Evolutionary conservation across 1,140 invertebrate species (phyloP).

Genomic region (Leptinotarsa defecta): DNA sequence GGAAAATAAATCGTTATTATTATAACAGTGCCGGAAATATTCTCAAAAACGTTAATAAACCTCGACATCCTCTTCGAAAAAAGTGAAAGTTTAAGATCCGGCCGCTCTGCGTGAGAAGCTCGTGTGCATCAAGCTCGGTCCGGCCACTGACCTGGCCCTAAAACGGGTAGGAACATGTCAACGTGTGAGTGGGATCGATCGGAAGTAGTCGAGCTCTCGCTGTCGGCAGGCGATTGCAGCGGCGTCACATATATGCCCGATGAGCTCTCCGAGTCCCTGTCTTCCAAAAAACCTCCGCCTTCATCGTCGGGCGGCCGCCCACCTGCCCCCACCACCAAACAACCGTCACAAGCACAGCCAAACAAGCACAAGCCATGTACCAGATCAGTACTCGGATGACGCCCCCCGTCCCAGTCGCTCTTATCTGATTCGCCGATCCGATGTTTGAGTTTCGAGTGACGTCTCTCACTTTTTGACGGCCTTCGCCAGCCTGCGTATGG

Average conservation of each 20-base stretch:
- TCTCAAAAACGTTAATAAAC: constrained; percentile 8
- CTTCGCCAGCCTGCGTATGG: background rate
- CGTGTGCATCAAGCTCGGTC: constrained; percentile 42
- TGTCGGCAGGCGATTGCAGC: constrained; percentile 41
- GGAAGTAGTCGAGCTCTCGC: constrained; percentile 37
- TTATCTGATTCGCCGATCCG: constrained; percentile 9
- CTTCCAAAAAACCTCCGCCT: constrained; percentile 21
- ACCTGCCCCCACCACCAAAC: constrained; percentile 47
- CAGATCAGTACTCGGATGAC: constrained; percentile 21
- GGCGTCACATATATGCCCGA: constrained; percentile 42
- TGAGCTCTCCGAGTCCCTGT: constrained; percentile 33
- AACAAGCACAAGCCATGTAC: constrained; percentile 45
- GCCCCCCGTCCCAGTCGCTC: constrained; percentile 24
- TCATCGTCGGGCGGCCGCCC: constrained; percentile 45
- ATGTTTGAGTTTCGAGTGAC: constrained; percentile 11
- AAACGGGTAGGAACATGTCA: constrained; percentile 41
- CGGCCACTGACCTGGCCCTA: constrained; percentile 54
- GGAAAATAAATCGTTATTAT: too few species aligned
- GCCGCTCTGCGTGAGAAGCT: constrained; percentile 34
- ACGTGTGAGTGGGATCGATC: constrained; percentile 33
- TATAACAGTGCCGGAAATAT: background rate
- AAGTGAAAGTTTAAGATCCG: constrained; percentile 24
- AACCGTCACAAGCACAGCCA: constrained; percentile 50
- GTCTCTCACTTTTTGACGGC: background rate
- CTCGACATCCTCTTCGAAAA: constrained; percentile 9